These are phyloP conservation scores for Geococcyx californianus DNA, from an alignment of 2,113 vertebrate genomes.

Conservation along the genomic window DNA sequence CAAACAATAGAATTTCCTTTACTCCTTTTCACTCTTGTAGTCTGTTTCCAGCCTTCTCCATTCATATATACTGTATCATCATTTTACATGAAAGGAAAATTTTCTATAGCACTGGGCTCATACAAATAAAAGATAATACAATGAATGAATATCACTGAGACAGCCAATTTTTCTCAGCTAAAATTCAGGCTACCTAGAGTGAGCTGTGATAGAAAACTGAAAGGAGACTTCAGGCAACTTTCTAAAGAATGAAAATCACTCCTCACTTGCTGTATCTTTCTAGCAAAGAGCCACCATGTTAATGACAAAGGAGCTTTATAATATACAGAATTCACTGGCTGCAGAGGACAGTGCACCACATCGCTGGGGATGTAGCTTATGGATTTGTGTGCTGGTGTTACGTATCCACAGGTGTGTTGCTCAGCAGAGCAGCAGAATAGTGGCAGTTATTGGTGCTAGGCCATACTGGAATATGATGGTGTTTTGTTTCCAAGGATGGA, in stretches of 20 bases:
- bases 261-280: background rate
- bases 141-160: background rate
- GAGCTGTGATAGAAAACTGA: background rate
- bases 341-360: background rate
- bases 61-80: background rate
- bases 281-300: background rate
- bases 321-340: background rate
- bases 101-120: background rate
- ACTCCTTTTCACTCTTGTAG: background rate
- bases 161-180: background rate
- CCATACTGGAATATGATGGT: background rate
- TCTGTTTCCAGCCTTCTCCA: background rate
- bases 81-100: background rate
- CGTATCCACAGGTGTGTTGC: background rate
- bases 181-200: background rate
- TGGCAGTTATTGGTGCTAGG: background rate
- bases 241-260: background rate
- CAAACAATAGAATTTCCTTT: background rate
- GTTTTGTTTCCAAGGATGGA: background rate
- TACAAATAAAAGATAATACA: slow-evolving; percentile 25
- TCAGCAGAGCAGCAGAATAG: background rate
- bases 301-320: background rate
- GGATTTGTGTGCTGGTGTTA: background rate
- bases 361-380: background rate
- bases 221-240: background rate